phyloP scores from a whole-genome alignment of 2,888 invertebrate genomes.

The Ennomos fuscantarius region DNA sequence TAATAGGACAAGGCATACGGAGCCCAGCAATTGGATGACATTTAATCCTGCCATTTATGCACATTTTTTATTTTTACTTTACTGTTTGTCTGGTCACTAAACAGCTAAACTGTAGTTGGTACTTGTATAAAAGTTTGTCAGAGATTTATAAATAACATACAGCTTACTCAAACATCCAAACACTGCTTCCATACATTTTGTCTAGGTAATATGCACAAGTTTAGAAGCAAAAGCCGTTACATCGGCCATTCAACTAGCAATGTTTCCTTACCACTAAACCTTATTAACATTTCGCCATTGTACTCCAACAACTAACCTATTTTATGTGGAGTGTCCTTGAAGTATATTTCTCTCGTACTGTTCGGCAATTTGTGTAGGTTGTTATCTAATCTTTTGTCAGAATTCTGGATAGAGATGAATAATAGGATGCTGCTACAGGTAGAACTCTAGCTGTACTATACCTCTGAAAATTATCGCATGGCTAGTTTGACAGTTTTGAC shows the following conservation, averaged over 20 bases:
- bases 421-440: neutral
- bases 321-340: slow-evolving; percentile 28
- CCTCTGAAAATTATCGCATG: too few relatives aligned
- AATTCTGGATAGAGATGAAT: neutral
- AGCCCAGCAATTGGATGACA: too few relatives aligned
- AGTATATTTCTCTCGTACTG: slow-evolving; percentile 15
- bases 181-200: slow-evolving; percentile 1
- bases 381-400: slow-evolving; percentile 18
- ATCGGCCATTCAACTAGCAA: slow-evolving; percentile 25
- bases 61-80: too few relatives aligned
- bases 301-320: slow-evolving; percentile 30
- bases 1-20: too few relatives aligned
- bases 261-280: slow-evolving; percentile 36
- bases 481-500: too few relatives aligned
- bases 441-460: too few relatives aligned
- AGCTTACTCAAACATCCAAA: slow-evolving; percentile 5
- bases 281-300: slow-evolving; percentile 33
- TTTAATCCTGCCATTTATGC: too few relatives aligned
- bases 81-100: too few relatives aligned
- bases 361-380: neutral
- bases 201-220: neutral
- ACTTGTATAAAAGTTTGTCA: too few relatives aligned
- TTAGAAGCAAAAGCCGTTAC: slow-evolving; percentile 20
- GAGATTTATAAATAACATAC: neutral
- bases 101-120: too few relatives aligned